Evolutionary conservation across 1,140 invertebrate species (phyloP).

Genomic region (Carcinoscorpius rotundicauda): DNA sequence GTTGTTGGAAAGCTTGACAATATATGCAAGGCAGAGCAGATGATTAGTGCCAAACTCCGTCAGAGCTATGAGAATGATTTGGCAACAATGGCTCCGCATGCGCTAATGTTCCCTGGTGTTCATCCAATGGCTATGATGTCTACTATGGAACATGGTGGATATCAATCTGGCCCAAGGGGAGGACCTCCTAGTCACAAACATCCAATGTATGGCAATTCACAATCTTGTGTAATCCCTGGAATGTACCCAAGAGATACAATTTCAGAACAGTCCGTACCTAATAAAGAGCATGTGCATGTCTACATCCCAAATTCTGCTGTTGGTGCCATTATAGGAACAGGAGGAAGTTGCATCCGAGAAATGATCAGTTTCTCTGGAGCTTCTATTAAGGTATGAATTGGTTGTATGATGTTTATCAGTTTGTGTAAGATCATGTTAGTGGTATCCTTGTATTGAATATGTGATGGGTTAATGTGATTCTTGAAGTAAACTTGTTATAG

Average conservation of each 20-base stretch:
- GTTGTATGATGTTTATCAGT: too few relatives aligned
- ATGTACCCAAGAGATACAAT: constrained; percentile 7
- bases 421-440: too few relatives aligned
- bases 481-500: too few relatives aligned
- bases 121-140: constrained; percentile 95
- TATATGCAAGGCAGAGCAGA: constrained; percentile 84
- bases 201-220: constrained; percentile 17
- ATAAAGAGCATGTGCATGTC: constrained; percentile 73
- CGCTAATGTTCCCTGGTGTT: constrained; percentile 86
- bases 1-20: constrained; percentile 81
- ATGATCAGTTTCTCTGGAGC: constrained; percentile 93
- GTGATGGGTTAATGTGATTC: too few relatives aligned
- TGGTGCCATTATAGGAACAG: constrained; percentile 93
- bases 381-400: constrained; percentile 53
- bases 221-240: constrained; percentile 30
- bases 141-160: constrained; percentile 55
- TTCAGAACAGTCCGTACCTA: constrained; percentile 13
- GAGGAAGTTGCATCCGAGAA: constrained; percentile 89
- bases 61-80: constrained; percentile 94
- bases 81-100: constrained; percentile 54
- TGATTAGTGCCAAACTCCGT: constrained; percentile 86
- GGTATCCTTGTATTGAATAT: too few relatives aligned
- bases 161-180: constrained; percentile 43
- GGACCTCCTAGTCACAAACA: constrained; percentile 12
- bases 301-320: constrained; percentile 96